Conservation (phyloP, 2,113 vertebrate species). For the Orthonyx spaldingii region DNA sequence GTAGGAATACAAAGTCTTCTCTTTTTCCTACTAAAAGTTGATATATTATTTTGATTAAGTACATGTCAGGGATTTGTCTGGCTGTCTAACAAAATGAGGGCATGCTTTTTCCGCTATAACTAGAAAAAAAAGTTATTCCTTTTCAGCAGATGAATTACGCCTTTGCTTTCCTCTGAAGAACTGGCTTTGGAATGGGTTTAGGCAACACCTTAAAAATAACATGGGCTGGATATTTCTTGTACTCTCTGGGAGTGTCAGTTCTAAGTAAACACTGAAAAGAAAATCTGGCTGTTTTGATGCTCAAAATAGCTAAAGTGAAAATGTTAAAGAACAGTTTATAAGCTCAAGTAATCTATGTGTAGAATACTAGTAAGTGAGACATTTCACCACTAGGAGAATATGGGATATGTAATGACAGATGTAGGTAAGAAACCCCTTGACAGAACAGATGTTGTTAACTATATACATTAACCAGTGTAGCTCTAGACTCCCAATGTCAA, state of each 20-base stretch:
- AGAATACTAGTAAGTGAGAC: neutral
- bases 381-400: neutral
- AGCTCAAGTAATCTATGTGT: neutral
- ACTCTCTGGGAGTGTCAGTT: neutral
- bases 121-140: neutral
- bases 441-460: neutral
- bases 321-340: neutral
- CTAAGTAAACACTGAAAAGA: neutral
- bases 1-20: neutral
- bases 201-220: conserved; percentile 1
- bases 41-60: conserved; percentile 16
- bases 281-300: neutral
- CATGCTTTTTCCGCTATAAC: conserved; percentile 8
- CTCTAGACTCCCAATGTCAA: neutral
- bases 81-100: neutral
- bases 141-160: neutral
- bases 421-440: neutral
- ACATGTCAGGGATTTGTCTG: neutral
- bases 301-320: neutral
- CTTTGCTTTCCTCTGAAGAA: conserved; percentile 23
- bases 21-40: neutral
- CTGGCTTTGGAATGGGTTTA: neutral
- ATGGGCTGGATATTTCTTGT: neutral
- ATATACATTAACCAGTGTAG: neutral
- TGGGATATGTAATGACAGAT: neutral